phyloP scores from a whole-genome alignment of 1,140 invertebrate species.

The Zaprionus tsacasi region DNA sequence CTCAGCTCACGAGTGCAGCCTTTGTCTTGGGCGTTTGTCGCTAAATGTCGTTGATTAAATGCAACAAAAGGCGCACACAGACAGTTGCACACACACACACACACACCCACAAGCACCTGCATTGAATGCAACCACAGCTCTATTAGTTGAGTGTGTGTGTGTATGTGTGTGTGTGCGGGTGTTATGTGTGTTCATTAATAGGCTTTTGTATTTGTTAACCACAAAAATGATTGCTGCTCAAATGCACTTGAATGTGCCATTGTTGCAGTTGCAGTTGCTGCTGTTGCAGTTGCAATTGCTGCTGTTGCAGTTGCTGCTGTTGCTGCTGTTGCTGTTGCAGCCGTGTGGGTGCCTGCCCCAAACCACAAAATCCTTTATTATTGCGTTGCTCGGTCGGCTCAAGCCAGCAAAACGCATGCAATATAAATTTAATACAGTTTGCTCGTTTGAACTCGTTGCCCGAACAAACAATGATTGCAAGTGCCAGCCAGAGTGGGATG shows the following conservation, averaged over 20 bases:
- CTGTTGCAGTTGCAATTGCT: not conserved
- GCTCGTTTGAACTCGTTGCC: constrained; percentile 56
- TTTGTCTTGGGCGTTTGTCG: constrained; percentile 71
- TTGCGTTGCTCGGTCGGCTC: constrained; percentile 53
- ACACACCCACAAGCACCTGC: constrained; percentile 6
- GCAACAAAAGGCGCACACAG: constrained; percentile 61
- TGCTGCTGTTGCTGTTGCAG: not conserved
- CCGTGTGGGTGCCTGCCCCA: constrained; percentile 21
- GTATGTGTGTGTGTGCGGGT: constrained; percentile 22
- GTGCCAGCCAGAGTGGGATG: not conserved
- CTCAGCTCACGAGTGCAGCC: constrained; percentile 33
- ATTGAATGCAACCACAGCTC: constrained; percentile 37
- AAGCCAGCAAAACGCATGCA: constrained; percentile 43
- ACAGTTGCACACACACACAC: constrained; percentile 18
- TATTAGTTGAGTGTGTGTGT: constrained; percentile 50
- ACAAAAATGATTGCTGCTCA: constrained; percentile 81
- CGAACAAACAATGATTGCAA: constrained; percentile 53
- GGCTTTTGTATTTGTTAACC: constrained; percentile 80
- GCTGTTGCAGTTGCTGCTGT: not conserved
- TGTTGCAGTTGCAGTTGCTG: constrained; percentile 37
- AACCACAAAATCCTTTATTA: constrained; percentile 78
- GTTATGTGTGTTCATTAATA: constrained; percentile 72
- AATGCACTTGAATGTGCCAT: constrained; percentile 77
- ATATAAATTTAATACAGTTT: constrained; percentile 76
- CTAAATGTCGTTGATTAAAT: constrained; percentile 76